Conservation (phyloP, 2,113 vertebrate species). For the Camelus dromedarius region DNA sequence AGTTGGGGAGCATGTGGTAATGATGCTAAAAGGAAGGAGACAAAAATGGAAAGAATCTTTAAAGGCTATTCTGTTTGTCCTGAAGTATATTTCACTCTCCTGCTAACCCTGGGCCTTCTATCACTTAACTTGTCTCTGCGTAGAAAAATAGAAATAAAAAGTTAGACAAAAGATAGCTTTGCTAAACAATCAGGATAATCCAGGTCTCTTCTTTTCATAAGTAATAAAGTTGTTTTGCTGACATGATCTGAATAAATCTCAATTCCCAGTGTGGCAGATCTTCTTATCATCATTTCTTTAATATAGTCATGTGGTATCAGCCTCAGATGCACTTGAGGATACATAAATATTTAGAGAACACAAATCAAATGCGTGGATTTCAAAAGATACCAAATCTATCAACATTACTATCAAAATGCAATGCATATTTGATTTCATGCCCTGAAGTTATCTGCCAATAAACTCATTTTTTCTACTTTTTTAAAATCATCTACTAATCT, state of each 20-base stretch:
- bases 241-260: slow-evolving; percentile 32
- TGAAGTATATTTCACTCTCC: neutral
- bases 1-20: neutral
- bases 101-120: neutral
- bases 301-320: neutral
- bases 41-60: neutral
- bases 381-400: neutral
- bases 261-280: neutral
- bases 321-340: neutral
- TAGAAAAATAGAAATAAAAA: neutral
- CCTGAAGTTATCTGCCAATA: neutral
- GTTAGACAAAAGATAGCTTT: neutral
- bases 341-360: slow-evolving; percentile 47
- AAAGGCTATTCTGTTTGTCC: neutral
- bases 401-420: slow-evolving; percentile 42
- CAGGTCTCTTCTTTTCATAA: neutral
- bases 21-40: neutral
- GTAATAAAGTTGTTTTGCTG: slow-evolving; percentile 36
- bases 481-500: neutral
- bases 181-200: neutral
- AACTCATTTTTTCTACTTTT: neutral
- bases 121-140: neutral
- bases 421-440: neutral
- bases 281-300: slow-evolving; percentile 45
- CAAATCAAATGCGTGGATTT: neutral